These are phyloP conservation scores for Volucella bombylans DNA, from an alignment of 2,888 invertebrate species.

Conservation along the genomic window DNA sequence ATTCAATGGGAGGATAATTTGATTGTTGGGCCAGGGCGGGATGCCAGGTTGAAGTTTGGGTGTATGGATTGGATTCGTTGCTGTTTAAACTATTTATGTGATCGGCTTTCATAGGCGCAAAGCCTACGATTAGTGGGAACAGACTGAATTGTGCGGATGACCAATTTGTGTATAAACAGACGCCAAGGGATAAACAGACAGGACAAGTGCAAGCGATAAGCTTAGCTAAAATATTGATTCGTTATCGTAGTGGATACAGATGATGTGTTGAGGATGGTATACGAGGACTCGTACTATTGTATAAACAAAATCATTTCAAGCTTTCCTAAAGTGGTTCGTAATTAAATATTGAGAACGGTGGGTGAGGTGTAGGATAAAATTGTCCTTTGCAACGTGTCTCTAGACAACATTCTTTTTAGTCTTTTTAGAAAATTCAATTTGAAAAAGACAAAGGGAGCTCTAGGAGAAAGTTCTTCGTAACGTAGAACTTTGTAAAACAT, in stretches of 20 bases:
- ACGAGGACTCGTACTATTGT: too few relatives aligned
- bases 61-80: neutral
- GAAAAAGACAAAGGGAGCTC: too few relatives aligned
- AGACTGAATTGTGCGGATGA: conserved; percentile 1
- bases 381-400: too few relatives aligned
- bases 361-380: too few relatives aligned
- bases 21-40: neutral
- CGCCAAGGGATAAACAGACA: conserved; percentile 1
- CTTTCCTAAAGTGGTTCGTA: too few relatives aligned
- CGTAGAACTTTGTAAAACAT: too few relatives aligned
- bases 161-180: neutral
- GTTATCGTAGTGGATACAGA: neutral
- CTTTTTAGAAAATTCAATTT: too few relatives aligned
- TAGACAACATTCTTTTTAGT: too few relatives aligned
- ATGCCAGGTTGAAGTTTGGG: neutral
- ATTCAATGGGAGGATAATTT: conserved; percentile 4
- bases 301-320: too few relatives aligned
- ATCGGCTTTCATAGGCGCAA: conserved; percentile 34
- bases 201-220: conserved; percentile 14
- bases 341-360: too few relatives aligned
- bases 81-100: conserved; percentile 40
- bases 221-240: conserved; percentile 1
- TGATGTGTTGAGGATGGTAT: neutral
- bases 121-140: conserved; percentile 32
- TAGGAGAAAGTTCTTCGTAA: too few relatives aligned